Evolutionary conservation across 2,888 invertebrate species (phyloP), one percentile per base, ranked within the genome.

Genomic region (Synergus japonicus): DNA sequence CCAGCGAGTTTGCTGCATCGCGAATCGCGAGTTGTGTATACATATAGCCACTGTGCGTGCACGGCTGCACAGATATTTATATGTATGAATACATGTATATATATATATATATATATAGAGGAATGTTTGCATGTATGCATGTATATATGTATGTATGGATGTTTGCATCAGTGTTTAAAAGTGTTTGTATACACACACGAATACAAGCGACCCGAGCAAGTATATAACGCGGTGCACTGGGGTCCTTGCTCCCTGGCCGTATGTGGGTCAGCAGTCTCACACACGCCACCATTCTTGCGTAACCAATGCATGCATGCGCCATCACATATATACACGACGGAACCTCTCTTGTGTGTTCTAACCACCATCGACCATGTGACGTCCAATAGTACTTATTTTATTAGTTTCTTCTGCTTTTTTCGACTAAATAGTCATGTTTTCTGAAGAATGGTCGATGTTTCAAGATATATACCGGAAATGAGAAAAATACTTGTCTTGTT

Each of bases 221-320:
- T 82, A 81, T 84, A 86, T 58, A 79, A 66, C 87, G 87, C 85
- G 88, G 86, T 88, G 88, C 88, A 88, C 85, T 86, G 91, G 90
- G 92, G 92, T 92, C 92, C 91, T 92, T 92, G 92, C 92, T 90
- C 92, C 88, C 92, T 87, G 86, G 85, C 87, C 90, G 91, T 91
- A 92, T 92, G 91, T 92, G 88, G 92, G 92, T 92, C 92, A 92
- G 91, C 92, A 92, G 92, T 92, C 92, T 92, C 91, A 91, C 92
- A 91, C 92, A 91, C 91, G 91, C 88, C 86, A 86, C 87, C 87
- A 87, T 91, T 91, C 90, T 92, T 91, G 92, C 92, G 92, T 91
- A 92, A 92, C 90, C 88, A 89, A 90, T 91, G 91, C 91, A 91
- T 91, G 89, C 88, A 88, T 87, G 87, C 87, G 86, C 87, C 84